phyloP scores from a whole-genome alignment of 1,140 invertebrate genomes.

The Stenopsyche tienmushanensis region DNA sequence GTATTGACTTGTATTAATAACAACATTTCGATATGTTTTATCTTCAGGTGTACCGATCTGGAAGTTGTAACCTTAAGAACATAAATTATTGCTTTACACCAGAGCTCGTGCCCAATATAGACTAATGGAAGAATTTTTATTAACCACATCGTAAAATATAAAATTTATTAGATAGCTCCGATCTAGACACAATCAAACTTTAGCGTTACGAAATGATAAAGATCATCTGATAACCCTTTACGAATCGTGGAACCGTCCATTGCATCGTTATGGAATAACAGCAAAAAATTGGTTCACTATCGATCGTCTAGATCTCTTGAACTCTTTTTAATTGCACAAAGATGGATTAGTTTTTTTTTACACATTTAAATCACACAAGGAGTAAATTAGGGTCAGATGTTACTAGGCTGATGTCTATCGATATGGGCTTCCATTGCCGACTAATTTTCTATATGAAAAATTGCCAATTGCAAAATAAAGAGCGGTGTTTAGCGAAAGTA shows the following conservation, averaged over 20 bases:
- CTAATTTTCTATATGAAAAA: conserved; percentile 35
- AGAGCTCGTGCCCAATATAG: no score
- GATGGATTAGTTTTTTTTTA: conserved; percentile 38
- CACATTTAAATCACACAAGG: conserved; percentile 39
- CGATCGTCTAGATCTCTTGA: conserved; percentile 27
- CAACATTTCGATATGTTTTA: no score
- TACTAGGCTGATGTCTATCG: conserved; percentile 37
- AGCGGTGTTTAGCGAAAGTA: conserved; percentile 10
- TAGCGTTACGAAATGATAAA: conserved; percentile 28
- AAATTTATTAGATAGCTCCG: not conserved
- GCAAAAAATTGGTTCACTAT: conserved; percentile 27
- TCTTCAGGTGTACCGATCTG: no score
- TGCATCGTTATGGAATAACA: not conserved
- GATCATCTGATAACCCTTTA: conserved; percentile 36
- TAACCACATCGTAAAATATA: no score
- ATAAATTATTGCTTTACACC: no score
- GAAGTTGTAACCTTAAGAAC: no score
- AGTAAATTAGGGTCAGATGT: conserved; percentile 42
- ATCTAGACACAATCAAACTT: not conserved
- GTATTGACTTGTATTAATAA: no score
- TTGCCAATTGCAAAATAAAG: conserved; percentile 34
- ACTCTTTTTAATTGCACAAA: conserved; percentile 33
- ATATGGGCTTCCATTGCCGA: no score
- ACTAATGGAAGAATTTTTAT: no score
- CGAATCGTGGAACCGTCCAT: conserved; percentile 19